Base-by-base conservation (phyloP, 2,888 invertebrate genomes). In the Coronaproctus castanopsis region DNA sequence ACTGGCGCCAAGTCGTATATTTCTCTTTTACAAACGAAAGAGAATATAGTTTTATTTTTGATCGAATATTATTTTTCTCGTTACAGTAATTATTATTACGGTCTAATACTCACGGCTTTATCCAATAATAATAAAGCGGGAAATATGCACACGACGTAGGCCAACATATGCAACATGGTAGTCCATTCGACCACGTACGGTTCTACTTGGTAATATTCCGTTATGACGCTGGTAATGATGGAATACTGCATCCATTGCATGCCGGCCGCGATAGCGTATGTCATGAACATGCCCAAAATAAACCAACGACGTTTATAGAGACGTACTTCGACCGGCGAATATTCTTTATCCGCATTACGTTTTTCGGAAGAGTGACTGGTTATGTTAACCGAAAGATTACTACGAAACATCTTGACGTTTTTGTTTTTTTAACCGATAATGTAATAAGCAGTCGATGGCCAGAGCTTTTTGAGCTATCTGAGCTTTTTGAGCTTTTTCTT, bases 191-290 rank as follows among this genome's bases (percentile, higher is more conserved):
- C 87, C 68, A 79, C 78, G 61, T 62, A 63, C 64, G 80, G 78
- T 65, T 79, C 80, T 22, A 88, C 81, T 18, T 76, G 77, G 70
- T 89, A 89, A 73, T 86, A 87, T 66, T 81, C 80, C 66, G 75
- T 77, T 54, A 95, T 78, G 58, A 89, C 80, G 70, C 90, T 85
- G 65, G 85, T 81, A 64, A 96, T 92, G 69, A 95, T 95, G 69
- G 89, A 86, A 77, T 91, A 90, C 75, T 96, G 89, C 67, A 95
- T 88, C 96, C 96, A 97, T 73, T 97, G 96, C 78, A 91, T 83
- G 54, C 92, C 82, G 71, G 93, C 96, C 59, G 87, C 84, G 56
- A 89, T 84, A 5, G 95, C 95, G 71, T 87, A 89, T 53, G 87
- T 71, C 14, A 89, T 85, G 73, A 96, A 97, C 65, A 96, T 80